phyloP scores from a whole-genome alignment of 2,888 invertebrate genomes.

The Sinelater perroti region DNA sequence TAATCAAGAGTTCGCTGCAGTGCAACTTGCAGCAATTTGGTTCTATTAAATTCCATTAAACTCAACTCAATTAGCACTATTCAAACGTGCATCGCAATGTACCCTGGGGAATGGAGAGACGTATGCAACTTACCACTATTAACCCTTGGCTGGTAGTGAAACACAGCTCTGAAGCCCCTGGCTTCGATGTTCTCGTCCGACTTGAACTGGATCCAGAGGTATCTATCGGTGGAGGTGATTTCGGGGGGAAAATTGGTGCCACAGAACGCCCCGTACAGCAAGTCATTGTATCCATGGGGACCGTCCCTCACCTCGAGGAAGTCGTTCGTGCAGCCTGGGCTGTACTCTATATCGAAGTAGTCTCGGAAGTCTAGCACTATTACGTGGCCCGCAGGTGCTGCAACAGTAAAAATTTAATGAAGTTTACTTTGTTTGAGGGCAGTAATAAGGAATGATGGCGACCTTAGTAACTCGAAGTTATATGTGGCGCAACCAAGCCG shows the following conservation, averaged over 20 bases:
- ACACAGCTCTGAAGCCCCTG: constrained; percentile 80
- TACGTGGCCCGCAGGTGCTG: constrained; percentile 69
- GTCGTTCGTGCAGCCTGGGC: constrained; percentile 78
- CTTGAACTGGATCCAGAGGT: constrained; percentile 81
- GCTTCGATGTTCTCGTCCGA: constrained; percentile 85
- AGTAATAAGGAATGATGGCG: no score
- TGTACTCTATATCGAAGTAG: constrained; percentile 76
- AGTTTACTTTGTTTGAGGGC: neutral
- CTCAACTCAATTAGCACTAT: no score
- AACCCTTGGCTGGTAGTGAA: constrained; percentile 68
- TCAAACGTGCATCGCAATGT: no score
- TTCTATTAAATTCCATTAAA: no score
- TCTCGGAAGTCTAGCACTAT: constrained; percentile 83
- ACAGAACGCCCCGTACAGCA: constrained; percentile 72
- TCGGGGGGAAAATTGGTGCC: constrained; percentile 76
- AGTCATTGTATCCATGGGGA: constrained; percentile 76
- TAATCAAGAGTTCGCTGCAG: no score
- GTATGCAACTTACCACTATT: constrained; percentile 25
- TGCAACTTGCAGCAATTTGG: no score
- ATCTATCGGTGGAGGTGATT: constrained; percentile 75
- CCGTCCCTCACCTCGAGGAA: constrained; percentile 86
- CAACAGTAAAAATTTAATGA: constrained; percentile 47
- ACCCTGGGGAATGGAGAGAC: no score
- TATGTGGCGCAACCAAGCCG: neutral
- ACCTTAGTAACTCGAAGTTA: no score